Evolutionary conservation across 1,140 invertebrate genomes (phyloP).

Genomic region (Lepidotrigona ventralis): DNA sequence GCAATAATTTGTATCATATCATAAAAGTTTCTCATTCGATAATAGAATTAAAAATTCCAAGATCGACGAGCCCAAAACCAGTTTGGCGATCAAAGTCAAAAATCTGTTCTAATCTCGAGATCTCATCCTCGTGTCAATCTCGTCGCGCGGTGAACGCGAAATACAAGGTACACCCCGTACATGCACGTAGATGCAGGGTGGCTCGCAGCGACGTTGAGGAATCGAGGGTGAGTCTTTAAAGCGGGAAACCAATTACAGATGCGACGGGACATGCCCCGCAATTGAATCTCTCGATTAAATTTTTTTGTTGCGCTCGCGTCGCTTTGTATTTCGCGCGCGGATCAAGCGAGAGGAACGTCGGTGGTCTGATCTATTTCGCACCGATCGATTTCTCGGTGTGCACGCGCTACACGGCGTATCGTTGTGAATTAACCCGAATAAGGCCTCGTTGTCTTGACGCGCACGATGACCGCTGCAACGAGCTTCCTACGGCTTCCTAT

Average conservation of each 20-base stretch:
- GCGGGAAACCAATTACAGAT: conserved; percentile 36
- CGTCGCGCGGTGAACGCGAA: too few relatives aligned
- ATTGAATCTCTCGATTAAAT: conserved; percentile 24
- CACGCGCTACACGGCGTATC: background rate
- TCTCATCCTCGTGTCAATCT: too few relatives aligned
- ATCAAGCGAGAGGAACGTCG: too few relatives aligned
- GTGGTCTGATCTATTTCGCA: background rate
- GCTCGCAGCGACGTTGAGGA: conserved; percentile 21
- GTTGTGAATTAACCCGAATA: background rate
- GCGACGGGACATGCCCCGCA: conserved; percentile 17
- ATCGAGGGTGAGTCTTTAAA: conserved; percentile 34
- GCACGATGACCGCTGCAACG: background rate
- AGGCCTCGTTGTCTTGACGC: background rate
- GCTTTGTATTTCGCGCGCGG: background rate
- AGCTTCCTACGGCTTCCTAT: conserved; percentile 15
- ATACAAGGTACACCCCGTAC: background rate
- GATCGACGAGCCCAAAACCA: too few relatives aligned
- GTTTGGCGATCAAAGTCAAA: too few relatives aligned
- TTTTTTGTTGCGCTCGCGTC: conserved; percentile 7
- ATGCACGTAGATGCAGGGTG: conserved; percentile 20
- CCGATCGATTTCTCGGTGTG: background rate
- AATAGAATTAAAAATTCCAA: too few relatives aligned
- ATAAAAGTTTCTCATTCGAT: too few relatives aligned
- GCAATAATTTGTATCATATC: too few relatives aligned
- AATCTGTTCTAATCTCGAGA: too few relatives aligned